Evolutionary conservation across 2,113 vertebrate species (phyloP).

Genomic region (Barnardius zonarius): DNA sequence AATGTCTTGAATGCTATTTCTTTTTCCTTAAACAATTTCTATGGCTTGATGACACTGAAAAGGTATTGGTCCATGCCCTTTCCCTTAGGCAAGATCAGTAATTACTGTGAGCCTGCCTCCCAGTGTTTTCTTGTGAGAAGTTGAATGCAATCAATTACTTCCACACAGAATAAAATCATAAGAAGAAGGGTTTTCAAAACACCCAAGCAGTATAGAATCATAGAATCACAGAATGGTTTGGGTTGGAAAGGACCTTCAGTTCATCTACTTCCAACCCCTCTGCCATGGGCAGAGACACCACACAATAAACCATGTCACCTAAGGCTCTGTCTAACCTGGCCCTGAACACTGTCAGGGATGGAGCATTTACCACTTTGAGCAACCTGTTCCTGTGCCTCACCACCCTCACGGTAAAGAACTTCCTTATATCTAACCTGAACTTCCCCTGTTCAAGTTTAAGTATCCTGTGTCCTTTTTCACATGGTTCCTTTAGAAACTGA

Average conservation of each 20-base stretch:
- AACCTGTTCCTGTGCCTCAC: no score
- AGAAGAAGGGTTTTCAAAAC: not conserved
- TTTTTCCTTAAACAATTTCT: not conserved
- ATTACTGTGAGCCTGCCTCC: not conserved
- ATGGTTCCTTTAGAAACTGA: not conserved
- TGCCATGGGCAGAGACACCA: no score
- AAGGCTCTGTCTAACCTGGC: no score
- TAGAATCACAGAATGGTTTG: no score
- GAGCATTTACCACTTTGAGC: no score
- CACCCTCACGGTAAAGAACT: no score
- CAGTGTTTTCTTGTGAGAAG: not conserved
- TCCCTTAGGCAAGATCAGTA: not conserved
- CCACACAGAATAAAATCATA: not conserved
- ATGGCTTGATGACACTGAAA: not conserved
- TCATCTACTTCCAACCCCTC: no score
- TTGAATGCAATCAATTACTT: not conserved
- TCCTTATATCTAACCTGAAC: no score
- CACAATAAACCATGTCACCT: no score
- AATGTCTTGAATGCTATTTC: not conserved
- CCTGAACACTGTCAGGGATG: no score
- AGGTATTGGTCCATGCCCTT: not conserved
- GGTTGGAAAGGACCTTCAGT: no score
- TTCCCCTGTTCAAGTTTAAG: not conserved
- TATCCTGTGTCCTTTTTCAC: not conserved
- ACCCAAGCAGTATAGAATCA: not conserved